Base-by-base conservation (phyloP, 2,888 invertebrate species). In the Troglohyphantes excavatus region DNA sequence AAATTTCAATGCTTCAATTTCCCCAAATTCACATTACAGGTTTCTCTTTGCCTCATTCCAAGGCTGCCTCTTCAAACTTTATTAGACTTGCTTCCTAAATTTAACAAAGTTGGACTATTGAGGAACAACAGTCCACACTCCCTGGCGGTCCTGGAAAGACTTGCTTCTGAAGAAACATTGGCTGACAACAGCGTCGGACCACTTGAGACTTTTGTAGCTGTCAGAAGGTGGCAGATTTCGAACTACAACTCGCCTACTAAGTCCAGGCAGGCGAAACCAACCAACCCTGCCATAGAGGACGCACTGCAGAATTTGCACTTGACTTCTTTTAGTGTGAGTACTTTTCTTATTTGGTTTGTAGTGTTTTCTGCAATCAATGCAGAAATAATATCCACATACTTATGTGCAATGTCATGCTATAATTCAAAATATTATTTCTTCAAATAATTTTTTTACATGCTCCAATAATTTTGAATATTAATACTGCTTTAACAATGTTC, bases 81-180 rank as follows among this genome's bases (percentile, higher is more conserved):
- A 39, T 92, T 96, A 43, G 93, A 93, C 75, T 94, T 94, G 91
- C 93, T 96, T 61, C 95, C 95, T 91, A 95, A 95, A 92, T 94
- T 96, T 83, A 95, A 95, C 92, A 95, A 95, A 93, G 94, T 95
- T 93, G 95, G 95, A 6, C 95, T 95, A 92, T 93, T 96, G 43
- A 95, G 95, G 92, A 92, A 93, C 19, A 94, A 95, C 59, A 94
- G 94, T 0, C 93, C 94, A 0, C 94, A 95, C 33, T 94, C 95
- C 13, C 93, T 94, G 0, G 94, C 94, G 90, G 92, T 96, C 33
- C 92, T 95, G 7, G 95, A 95, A 6, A 92, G 94, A 70, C 93
- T 96, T 3, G 94, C 93, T 73, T 94, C 95, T 92, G 92, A 94
- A 75, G 94, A 95, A 7, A 92, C 94, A 83, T 92, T 95, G 39